phyloP scores from a whole-genome alignment of 1,140 invertebrate species.

The Drosophila setifemur region DNA sequence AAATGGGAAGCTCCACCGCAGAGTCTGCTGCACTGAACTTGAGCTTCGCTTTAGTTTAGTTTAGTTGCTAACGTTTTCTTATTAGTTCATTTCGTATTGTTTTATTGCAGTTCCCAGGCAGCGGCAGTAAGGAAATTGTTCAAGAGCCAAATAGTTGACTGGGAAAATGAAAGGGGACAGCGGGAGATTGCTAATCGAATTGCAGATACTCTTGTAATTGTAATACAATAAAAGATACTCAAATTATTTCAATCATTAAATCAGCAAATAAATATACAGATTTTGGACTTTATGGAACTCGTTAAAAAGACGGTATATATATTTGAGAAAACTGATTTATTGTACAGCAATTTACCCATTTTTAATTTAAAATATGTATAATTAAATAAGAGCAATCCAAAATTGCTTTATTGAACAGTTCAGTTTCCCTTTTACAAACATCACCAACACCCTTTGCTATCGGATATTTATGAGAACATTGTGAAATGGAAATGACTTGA shows the following conservation, averaged over 20 bases:
- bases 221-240: no score
- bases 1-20: slow-evolving; percentile 44
- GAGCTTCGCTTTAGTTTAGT: slow-evolving; percentile 17
- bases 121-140: slow-evolving; percentile 36
- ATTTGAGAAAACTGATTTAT: no score
- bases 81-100: slow-evolving; percentile 47
- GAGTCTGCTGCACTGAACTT: slow-evolving; percentile 21
- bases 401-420: no score
- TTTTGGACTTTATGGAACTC: no score
- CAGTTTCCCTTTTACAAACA: no score
- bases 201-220: slow-evolving; percentile 16
- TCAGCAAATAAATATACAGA: no score
- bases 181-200: slow-evolving; percentile 13
- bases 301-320: no score
- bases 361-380: no score
- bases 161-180: slow-evolving; percentile 11
- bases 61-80: slow-evolving; percentile 37
- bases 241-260: no score
- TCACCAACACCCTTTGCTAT: slow-evolving; percentile 3
- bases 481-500: slow-evolving; percentile 41
- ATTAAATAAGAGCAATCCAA: no score
- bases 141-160: slow-evolving; percentile 12
- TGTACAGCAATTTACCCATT: no score
- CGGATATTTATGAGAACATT: slow-evolving; percentile 21
- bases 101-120: slow-evolving; percentile 44